Evolutionary conservation across 2,797 vertebrate genomes (phyloP), one percentile per base, ranked within the genome.

Genomic region (Carduelis carduelis): DNA sequence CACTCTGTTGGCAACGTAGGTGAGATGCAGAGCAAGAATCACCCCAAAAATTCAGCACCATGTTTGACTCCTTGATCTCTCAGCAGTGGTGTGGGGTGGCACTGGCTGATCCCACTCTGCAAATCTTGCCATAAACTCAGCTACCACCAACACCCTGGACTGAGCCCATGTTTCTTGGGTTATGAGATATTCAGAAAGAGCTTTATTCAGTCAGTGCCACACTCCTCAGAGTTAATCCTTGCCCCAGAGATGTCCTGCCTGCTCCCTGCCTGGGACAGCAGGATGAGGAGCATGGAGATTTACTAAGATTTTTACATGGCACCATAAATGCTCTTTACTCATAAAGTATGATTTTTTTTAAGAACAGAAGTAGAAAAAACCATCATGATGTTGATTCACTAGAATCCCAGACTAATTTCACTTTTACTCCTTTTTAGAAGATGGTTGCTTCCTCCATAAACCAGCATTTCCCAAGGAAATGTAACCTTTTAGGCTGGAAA

Each of bases 81-180:
- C 0, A 0, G n/a, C n/a, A 53, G 35, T 6, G 37, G 3, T 43
- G 22, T 53, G 28, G 24, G 8, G 5, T 39, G 20, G 11, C 60
- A 30, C 7, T 3, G 2, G 18, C 53, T 68, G 65, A 34, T 72
- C 59, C n/a, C 39, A 35, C 37, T 27, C 47, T 14, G 8, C 28
- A 34, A 52, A 76, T 59, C 57, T 69, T 43, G n/a, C 35, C 61
- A 64, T 21, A 60, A 71, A 60, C 53, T 75, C 52, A 76, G 26
- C 44, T 53, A 7, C 43, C 24, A 13, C 30, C 44, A 41, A 43
- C 12, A 19, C 5, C 39, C 28, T 76, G 35, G 23, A 26, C 24
- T 83, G 50, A 35, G 34, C 26, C 13, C 28, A 1, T 12, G 30
- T 28, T 63, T 55, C 53, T 52, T 61, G 61, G 32, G 24, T 57